A percentile compares a stretch with the other conserved stretches of the same genome.
Conservation (phyloP, 2,888 invertebrate species). For the Troides aeacus region DNA sequence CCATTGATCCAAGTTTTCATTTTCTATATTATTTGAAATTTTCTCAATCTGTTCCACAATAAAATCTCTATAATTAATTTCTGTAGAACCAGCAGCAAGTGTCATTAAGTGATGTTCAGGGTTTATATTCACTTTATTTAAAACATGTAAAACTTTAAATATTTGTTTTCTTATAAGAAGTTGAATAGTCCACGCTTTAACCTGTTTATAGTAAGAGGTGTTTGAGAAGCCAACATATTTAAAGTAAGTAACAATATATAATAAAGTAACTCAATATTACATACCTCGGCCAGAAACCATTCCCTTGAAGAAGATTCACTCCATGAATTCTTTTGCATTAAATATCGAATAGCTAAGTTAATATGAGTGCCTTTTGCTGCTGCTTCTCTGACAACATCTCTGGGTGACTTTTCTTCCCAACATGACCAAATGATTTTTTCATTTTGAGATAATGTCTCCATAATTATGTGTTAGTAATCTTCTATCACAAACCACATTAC, state of each 20-base stretch:
- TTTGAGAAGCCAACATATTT: not conserved
- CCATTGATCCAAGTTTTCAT: slow-evolving; percentile 58
- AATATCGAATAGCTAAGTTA: slow-evolving; percentile 78
- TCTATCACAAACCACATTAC: not conserved
- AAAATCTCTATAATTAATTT: slow-evolving; percentile 82
- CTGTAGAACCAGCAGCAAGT: slow-evolving; percentile 79
- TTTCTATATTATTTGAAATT: slow-evolving; percentile 61
- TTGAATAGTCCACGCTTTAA: slow-evolving; percentile 82
- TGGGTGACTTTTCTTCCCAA: slow-evolving; percentile 82
- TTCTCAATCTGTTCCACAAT: slow-evolving; percentile 83
- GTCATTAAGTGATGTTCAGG: slow-evolving; percentile 78
- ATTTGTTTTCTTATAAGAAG: slow-evolving; percentile 82
- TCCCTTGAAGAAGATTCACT: slow-evolving; percentile 71
- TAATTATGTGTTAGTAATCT: slow-evolving; percentile 32
- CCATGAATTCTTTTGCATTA: slow-evolving; percentile 78
- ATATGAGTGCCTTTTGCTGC: slow-evolving; percentile 84
- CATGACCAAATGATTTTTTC: slow-evolving; percentile 82
- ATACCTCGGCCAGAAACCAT: slow-evolving; percentile 81
- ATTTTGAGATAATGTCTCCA: slow-evolving; percentile 81
- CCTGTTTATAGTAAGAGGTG: slow-evolving; percentile 52
- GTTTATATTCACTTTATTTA: slow-evolving; percentile 82
- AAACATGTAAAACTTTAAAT: slow-evolving; percentile 82
- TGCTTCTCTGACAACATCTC: slow-evolving; percentile 84
- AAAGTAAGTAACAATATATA: not conserved
- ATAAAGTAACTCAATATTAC: slow-evolving; percentile 15